Conservation (phyloP, 2,797 vertebrate species). For the Acanthurus leucopareius region DNA sequence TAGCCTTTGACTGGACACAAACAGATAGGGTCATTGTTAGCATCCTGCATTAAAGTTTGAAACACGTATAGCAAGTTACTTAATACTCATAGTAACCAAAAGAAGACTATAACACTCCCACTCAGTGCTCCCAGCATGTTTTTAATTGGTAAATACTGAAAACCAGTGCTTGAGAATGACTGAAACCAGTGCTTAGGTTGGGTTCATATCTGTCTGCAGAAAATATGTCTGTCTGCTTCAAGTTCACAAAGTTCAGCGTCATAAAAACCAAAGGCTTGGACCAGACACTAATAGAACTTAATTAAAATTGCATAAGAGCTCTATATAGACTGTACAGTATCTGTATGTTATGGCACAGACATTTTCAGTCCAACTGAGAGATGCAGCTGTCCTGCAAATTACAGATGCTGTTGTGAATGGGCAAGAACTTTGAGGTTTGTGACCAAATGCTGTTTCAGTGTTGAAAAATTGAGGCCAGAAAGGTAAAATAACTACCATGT, state of each 20-base stretch:
- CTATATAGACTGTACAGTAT: slow-evolving; percentile 9
- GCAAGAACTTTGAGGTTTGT: background rate
- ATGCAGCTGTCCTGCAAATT: background rate
- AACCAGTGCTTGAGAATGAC: slow-evolving; percentile 33
- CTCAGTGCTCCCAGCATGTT: slow-evolving; percentile 28
- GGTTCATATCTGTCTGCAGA: slow-evolving; percentile 14
- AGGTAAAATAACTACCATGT: background rate
- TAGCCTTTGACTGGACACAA: background rate
- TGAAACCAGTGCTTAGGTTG: slow-evolving; percentile 23
- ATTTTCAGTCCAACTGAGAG: background rate
- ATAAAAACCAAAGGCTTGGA: slow-evolving; percentile 10
- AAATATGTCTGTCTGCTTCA: slow-evolving; percentile 6
- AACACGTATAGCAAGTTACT: background rate
- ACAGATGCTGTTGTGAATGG: slow-evolving; percentile 3
- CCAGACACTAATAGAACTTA: slow-evolving; percentile 2
- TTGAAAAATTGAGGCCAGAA: background rate
- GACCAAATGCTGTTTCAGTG: background rate
- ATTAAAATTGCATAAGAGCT: slow-evolving; percentile 25
- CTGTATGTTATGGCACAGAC: slow-evolving; percentile 14
- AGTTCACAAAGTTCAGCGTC: slow-evolving; percentile 30
- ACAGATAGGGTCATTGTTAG: too few relatives aligned
- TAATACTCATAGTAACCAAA: slow-evolving; percentile 21
- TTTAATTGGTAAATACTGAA: slow-evolving; percentile 32
- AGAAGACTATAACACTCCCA: slow-evolving; percentile 21
- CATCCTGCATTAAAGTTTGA: too few relatives aligned